A percentile compares a stretch with the other conserved stretches of the same genome.
Conservation (phyloP, 2,797 vertebrate genomes). For the Diplodus sargus region DNA sequence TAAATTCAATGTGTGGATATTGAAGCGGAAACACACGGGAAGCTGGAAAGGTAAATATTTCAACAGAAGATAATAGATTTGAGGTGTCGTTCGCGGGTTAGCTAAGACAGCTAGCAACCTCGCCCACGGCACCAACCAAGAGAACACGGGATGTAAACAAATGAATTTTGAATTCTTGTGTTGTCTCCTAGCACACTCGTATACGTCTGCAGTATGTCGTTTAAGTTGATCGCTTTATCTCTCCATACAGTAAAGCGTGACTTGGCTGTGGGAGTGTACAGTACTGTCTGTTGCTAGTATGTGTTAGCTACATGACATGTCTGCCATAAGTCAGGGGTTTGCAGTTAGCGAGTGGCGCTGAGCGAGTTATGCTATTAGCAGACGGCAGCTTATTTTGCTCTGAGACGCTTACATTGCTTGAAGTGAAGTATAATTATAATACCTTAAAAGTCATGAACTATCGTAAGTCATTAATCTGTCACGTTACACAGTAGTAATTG, state of each 20-base stretch:
- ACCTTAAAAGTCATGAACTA: too few relatives aligned
- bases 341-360: not conserved
- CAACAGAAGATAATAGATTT: not conserved
- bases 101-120: slow-evolving; percentile 43
- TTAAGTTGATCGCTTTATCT: not conserved
- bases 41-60: slow-evolving; percentile 58
- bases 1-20: not conserved
- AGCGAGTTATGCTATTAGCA: not conserved
- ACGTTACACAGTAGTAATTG: not conserved
- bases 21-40: not conserved
- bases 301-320: slow-evolving; percentile 37
- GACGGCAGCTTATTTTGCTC: not conserved
- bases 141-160: slow-evolving; percentile 54
- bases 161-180: accelerated
- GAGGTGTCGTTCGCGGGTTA: slow-evolving; percentile 26
- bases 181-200: accelerated
- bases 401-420: not conserved
- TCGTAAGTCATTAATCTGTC: too few relatives aligned
- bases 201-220: too few relatives aligned
- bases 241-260: not conserved
- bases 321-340: slow-evolving; percentile 18
- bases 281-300: slow-evolving; percentile 15
- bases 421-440: not conserved
- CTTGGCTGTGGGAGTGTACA: not conserved
- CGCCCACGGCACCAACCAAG: slow-evolving; percentile 15